Percentiles rank a stretch among this genome's conserved stretches.
These are phyloP conservation scores for Seriola rivoliana DNA, from an alignment of 2,113 vertebrate species.

Conservation along the genomic window DNA sequence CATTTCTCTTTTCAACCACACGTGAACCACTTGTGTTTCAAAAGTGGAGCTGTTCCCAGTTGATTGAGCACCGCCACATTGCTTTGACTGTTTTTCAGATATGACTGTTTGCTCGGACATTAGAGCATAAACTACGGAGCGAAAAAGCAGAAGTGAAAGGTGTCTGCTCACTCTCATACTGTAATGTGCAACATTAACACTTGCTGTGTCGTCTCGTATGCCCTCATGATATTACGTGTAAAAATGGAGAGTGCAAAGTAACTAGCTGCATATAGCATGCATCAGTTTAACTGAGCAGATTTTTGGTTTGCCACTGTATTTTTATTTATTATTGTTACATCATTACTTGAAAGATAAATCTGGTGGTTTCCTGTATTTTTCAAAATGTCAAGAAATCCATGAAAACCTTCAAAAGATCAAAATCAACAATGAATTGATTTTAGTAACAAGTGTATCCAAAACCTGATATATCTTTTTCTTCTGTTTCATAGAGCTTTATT, in stretches of 20 bases:
- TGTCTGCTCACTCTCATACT: slow-evolving; percentile 13
- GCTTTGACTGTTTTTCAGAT: slow-evolving; percentile 22
- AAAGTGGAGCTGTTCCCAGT: neutral
- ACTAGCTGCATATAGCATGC: neutral
- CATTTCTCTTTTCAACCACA: neutral
- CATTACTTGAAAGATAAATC: neutral
- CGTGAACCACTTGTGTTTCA: slow-evolving; percentile 5
- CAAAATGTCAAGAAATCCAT: neutral
- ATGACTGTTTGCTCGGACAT: slow-evolving; percentile 46
- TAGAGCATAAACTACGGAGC: slow-evolving; percentile 31
- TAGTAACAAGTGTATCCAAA: neutral
- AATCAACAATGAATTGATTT: too few species aligned
- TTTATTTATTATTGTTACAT: neutral
- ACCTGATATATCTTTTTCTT: neutral
- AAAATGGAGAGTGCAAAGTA: neutral
- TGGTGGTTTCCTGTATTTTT: neutral
- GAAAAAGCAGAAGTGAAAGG: slow-evolving; percentile 63
- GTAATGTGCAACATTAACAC: slow-evolving; percentile 19
- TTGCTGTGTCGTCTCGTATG: slow-evolving; percentile 8
- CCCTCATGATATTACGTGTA: slow-evolving; percentile 2
- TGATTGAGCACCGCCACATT: neutral
- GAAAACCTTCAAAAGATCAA: neutral
- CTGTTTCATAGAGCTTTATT: too few species aligned
- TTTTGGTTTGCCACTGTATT: neutral
- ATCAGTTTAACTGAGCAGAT: neutral